phyloP scores from a whole-genome alignment of 2,888 invertebrate species.

The Parapristionchus giblindavisi region DNA sequence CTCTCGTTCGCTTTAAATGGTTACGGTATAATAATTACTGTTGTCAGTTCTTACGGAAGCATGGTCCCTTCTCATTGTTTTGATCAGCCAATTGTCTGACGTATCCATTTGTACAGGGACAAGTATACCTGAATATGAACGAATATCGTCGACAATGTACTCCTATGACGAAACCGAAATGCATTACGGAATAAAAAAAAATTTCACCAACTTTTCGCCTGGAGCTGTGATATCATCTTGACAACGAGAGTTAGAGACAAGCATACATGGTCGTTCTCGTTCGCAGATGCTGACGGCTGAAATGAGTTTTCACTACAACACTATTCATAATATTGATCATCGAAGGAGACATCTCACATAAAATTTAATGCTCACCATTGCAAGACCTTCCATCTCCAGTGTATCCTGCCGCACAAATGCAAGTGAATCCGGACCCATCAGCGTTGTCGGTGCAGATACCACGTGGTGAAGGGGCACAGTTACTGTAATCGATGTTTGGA shows the following conservation, averaged over 20 bases:
- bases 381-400: conserved; percentile 33
- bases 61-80: conserved; percentile 22
- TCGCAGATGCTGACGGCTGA: conserved; percentile 37
- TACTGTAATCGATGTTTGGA: too few relatives aligned
- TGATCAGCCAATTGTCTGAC: conserved; percentile 33
- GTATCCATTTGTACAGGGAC: conserved; percentile 13
- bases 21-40: too few relatives aligned
- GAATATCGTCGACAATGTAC: too few relatives aligned
- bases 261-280: conserved; percentile 29
- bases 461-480: conserved; percentile 13
- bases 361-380: not conserved
- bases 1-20: not conserved
- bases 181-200: too few relatives aligned
- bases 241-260: conserved; percentile 31
- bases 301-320: not conserved
- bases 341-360: not conserved
- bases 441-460: conserved; percentile 15
- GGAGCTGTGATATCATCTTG: conserved; percentile 12
- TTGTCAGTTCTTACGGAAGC: conserved; percentile 10
- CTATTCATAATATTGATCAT: not conserved
- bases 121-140: too few relatives aligned
- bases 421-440: conserved; percentile 34
- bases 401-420: conserved; percentile 35
- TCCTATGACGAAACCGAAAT: too few relatives aligned
- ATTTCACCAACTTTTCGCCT: conserved; percentile 5